These are phyloP conservation scores for Pteropus alecto DNA, from an alignment of 2,113 vertebrate genomes.

Conservation along the genomic window DNA sequence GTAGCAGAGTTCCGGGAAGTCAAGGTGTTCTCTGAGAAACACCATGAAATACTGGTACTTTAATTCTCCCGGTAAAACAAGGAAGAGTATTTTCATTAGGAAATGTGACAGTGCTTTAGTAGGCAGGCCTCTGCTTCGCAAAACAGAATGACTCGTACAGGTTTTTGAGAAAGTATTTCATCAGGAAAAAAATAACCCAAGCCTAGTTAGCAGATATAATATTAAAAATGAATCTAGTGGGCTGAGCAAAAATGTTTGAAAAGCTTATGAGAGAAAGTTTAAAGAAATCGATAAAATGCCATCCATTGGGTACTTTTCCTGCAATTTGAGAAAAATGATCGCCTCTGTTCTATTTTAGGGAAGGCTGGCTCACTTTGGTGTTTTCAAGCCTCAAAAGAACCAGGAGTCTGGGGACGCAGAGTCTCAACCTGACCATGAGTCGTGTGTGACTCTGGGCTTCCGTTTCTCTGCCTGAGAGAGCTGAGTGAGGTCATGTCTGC, in stretches of 20 bases:
- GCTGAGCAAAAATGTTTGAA: constrained; percentile 4
- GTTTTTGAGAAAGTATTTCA: constrained; percentile 12
- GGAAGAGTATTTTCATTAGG: not conserved
- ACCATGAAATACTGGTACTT: not conserved
- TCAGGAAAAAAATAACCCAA: not conserved
- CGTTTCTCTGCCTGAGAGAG: not conserved
- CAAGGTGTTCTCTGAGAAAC: not conserved
- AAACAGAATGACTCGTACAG: constrained; percentile 39
- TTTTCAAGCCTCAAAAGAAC: not conserved
- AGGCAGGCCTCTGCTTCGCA: not conserved
- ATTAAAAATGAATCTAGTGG: constrained; percentile 35
- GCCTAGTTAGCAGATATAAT: not conserved
- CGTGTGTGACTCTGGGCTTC: not conserved
- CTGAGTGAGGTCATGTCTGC: not conserved
- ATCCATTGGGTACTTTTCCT: not conserved
- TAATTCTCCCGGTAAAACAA: not conserved
- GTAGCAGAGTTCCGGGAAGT: not conserved
- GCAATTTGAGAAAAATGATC: not conserved
- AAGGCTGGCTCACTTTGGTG: not conserved
- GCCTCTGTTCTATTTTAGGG: not conserved
- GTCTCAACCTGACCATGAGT: not conserved
- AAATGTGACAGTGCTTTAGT: not conserved
- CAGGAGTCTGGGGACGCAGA: not conserved
- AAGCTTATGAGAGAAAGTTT: not conserved
- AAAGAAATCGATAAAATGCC: not conserved